A percentile compares a stretch with the other conserved stretches of the same genome.
Conservation (phyloP, 2,113 vertebrate species). For the Pseudorhombus dupliciocellatus region DNA sequence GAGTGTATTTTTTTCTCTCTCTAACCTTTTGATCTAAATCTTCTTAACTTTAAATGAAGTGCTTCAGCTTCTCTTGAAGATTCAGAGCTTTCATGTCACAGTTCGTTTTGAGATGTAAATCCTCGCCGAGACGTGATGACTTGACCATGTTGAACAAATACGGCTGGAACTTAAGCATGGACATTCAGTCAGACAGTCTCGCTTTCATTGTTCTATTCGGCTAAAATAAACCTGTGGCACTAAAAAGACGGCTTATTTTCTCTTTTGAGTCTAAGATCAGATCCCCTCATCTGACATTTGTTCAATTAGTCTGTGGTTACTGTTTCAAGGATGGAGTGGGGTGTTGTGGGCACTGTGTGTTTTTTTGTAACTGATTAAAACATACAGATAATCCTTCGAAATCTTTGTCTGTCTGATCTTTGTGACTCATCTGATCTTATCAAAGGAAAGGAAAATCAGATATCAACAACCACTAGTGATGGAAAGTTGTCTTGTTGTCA, state of each 20-base stretch:
- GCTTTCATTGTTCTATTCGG: conserved; percentile 48
- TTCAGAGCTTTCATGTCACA: conserved; percentile 78
- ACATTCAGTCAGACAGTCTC: conserved; percentile 51
- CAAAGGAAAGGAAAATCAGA: too few relatives aligned
- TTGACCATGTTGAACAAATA: conserved; percentile 67
- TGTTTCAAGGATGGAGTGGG: not conserved
- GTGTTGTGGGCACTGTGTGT: not conserved
- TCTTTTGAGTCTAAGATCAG: conserved; percentile 15
- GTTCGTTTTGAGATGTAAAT: conserved; percentile 79
- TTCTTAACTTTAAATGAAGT: conserved; percentile 85
- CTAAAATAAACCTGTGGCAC: conserved; percentile 27
- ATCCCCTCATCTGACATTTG: conserved; percentile 24
- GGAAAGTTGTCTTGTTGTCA: too few relatives aligned
- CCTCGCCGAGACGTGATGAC: conserved; percentile 69
- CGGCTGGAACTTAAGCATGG: conserved; percentile 49
- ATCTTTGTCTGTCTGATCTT: not conserved
- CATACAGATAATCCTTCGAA: not conserved
- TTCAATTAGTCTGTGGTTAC: conserved; percentile 10
- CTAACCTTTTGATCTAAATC: conserved; percentile 86
- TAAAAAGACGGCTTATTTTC: conserved; percentile 35
- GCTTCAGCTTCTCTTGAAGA: conserved; percentile 78
- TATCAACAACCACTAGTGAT: too few relatives aligned
- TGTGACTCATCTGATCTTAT: not conserved
- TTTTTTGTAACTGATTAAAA: not conserved
- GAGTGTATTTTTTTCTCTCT: conserved; percentile 70